Conservation (phyloP, 2,797 vertebrate genomes). For the Bufotes viridis region DNA sequence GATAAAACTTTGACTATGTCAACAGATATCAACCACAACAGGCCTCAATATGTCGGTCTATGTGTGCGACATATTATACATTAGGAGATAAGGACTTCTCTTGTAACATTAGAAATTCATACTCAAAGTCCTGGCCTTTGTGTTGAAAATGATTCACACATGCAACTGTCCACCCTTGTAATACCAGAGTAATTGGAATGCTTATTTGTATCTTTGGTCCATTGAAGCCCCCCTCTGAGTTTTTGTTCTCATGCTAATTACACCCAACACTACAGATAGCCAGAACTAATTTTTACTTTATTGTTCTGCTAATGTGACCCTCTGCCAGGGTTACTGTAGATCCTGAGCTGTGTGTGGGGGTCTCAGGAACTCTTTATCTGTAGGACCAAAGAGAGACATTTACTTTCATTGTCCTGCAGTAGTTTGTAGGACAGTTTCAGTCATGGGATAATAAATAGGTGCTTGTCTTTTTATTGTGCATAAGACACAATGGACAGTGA, state of each 20-base stretch:
- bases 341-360: slow-evolving; percentile 19
- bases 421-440: slow-evolving; percentile 28
- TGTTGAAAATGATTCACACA: slow-evolving; percentile 15
- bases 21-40: not conserved
- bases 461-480: slow-evolving; percentile 39
- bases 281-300: slow-evolving; percentile 60
- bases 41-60: no score
- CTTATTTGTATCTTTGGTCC: slow-evolving; percentile 49
- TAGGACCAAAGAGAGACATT: not conserved
- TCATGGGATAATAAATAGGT: slow-evolving; percentile 38
- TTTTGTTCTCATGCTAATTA: slow-evolving; percentile 59
- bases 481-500: slow-evolving; percentile 18
- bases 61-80: no score
- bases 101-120: not conserved
- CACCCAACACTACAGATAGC: slow-evolving; percentile 51
- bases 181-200: slow-evolving; percentile 53
- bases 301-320: slow-evolving; percentile 63
- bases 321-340: slow-evolving; percentile 59
- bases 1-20: no score
- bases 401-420: slow-evolving; percentile 17
- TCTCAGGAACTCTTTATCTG: slow-evolving; percentile 1
- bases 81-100: not conserved
- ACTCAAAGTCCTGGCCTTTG: not conserved
- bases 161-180: slow-evolving; percentile 21
- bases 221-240: slow-evolving; percentile 47